Evolutionary conservation across 2,113 vertebrate genomes (phyloP).

Genomic region (Turdus rufiventris): DNA sequence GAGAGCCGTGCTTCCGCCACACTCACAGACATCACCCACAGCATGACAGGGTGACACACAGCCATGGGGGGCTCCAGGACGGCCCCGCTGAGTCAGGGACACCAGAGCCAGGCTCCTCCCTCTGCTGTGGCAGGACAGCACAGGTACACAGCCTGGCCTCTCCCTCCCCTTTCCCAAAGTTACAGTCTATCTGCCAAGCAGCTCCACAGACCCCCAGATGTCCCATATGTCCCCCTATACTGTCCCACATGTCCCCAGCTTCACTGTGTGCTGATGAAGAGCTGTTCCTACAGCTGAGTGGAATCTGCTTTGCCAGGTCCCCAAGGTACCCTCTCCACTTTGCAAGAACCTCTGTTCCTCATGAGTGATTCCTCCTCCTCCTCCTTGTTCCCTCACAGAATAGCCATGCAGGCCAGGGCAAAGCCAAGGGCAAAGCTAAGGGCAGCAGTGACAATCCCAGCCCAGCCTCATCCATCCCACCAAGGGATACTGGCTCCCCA

Average conservation of each 20-base stretch:
- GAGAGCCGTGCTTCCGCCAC: accelerated
- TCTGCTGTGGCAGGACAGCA: neutral
- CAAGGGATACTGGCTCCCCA: neutral
- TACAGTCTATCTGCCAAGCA: accelerated
- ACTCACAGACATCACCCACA: accelerated
- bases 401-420: neutral
- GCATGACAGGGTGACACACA: neutral
- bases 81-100: neutral
- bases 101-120: neutral
- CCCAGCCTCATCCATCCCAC: neutral
- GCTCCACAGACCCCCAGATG: neutral
- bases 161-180: neutral
- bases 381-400: accelerated
- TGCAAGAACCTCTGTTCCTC: neutral
- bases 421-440: neutral
- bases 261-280: neutral
- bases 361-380: neutral
- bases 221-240: neutral
- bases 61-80: neutral
- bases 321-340: neutral
- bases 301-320: neutral
- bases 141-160: neutral
- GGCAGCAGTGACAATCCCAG: neutral
- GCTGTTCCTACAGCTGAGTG: neutral
- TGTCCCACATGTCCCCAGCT: neutral